Evolutionary conservation across 2,888 invertebrate genomes (phyloP).

Genomic region (Empis stercorea): DNA sequence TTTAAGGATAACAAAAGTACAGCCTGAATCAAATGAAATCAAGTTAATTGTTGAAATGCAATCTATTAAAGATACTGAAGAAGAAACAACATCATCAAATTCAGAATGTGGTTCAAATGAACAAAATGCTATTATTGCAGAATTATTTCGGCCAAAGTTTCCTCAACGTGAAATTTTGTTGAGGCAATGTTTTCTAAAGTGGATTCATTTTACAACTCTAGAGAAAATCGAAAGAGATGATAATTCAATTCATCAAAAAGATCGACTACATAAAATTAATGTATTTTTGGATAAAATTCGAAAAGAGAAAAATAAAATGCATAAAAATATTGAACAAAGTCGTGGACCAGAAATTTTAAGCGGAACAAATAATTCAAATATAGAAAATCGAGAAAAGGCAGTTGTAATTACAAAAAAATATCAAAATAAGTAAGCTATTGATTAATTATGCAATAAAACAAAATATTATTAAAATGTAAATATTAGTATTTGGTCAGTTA

Average conservation of each 20-base stretch:
- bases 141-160: conserved; percentile 20
- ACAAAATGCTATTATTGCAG: conserved; percentile 26
- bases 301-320: conserved; percentile 23
- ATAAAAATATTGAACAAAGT: conserved; percentile 3
- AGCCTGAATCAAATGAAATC: conserved; percentile 2
- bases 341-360: background rate
- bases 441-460: background rate
- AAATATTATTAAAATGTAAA: background rate
- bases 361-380: background rate
- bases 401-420: conserved; percentile 25
- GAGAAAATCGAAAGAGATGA: conserved; percentile 30
- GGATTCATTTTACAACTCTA: conserved; percentile 32
- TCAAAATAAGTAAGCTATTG: conserved; percentile 30
- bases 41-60: conserved; percentile 1
- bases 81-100: conserved; percentile 12
- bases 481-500: too few species aligned
- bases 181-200: conserved; percentile 27
- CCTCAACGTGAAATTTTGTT: conserved; percentile 15
- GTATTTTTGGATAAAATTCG: conserved; percentile 32
- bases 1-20: conserved; percentile 7
- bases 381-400: conserved; percentile 3
- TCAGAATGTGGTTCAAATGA: conserved; percentile 15
- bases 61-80: background rate
- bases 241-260: conserved; percentile 15
- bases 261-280: conserved; percentile 31